Conservation (phyloP, 2,888 invertebrate species). For the Acronicta alni region DNA sequence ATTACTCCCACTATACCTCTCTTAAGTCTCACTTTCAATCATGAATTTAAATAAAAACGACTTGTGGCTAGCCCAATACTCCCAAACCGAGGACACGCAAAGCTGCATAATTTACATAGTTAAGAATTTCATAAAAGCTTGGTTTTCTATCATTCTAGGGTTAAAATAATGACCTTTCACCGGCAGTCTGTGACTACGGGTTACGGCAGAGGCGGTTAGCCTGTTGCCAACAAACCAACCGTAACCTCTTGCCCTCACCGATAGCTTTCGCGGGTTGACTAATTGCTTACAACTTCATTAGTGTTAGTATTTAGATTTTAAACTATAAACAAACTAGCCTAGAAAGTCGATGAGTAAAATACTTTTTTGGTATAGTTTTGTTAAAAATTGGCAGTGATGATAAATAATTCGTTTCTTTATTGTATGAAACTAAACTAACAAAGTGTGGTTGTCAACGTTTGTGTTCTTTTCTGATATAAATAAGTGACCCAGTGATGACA, state of each 20-base stretch:
- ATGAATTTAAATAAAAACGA: too few species aligned
- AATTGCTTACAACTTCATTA: conserved; percentile 17
- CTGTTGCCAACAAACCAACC: conserved; percentile 10
- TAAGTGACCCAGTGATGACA: too few species aligned
- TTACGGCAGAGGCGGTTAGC: conserved; percentile 36
- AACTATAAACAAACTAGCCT: neutral
- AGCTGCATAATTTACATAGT: neutral
- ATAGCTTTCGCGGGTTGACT: conserved; percentile 27
- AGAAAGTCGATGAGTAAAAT: neutral
- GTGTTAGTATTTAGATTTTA: neutral
- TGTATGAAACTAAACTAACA: too few species aligned
- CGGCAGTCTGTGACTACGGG: conserved; percentile 14
- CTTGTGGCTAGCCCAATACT: too few species aligned
- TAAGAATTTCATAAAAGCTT: neutral
- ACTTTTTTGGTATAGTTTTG: neutral
- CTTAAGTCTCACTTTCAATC: too few species aligned
- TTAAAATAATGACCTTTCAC: conserved; percentile 38
- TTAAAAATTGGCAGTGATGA: neutral
- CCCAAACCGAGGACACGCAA: neutral
- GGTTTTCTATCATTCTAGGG: conserved; percentile 12
- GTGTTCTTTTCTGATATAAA: too few species aligned
- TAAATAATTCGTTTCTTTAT: neutral
- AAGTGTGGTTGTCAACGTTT: neutral
- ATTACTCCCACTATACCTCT: too few species aligned
- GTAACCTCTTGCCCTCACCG: conserved; percentile 25